These are phyloP conservation scores for Oryzaephilus surinamensis DNA, from an alignment of 1,140 invertebrate genomes.

Conservation along the genomic window DNA sequence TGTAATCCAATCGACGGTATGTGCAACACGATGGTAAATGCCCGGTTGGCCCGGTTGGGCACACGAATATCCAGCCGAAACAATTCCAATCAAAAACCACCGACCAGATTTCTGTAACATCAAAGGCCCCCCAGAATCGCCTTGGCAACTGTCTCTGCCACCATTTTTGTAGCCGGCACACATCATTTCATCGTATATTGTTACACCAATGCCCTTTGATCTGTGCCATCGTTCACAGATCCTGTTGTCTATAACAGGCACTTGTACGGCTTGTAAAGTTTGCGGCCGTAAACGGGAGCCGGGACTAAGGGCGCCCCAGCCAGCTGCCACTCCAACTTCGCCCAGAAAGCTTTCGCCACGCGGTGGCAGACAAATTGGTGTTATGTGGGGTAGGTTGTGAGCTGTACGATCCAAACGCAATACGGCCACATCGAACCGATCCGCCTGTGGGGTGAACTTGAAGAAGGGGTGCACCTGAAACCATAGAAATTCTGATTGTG, in stretches of 20 bases:
- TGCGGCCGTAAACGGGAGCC: slow-evolving; percentile 81
- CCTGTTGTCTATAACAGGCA: slow-evolving; percentile 81
- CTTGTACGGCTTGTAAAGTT: slow-evolving; percentile 84
- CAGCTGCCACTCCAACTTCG: slow-evolving; percentile 83
- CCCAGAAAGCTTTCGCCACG: slow-evolving; percentile 84
- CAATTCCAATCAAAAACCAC: slow-evolving; percentile 84
- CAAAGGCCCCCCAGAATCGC: slow-evolving; percentile 72
- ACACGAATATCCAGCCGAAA: slow-evolving; percentile 88
- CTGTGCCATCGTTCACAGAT: slow-evolving; percentile 66
- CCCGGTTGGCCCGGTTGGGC: slow-evolving; percentile 84
- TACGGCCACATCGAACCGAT: slow-evolving; percentile 86
- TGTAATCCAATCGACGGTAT: slow-evolving; percentile 87
- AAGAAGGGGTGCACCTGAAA: slow-evolving; percentile 82
- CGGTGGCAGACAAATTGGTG: slow-evolving; percentile 84
- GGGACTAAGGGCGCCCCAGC: slow-evolving; percentile 83
- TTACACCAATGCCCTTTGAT: slow-evolving; percentile 79
- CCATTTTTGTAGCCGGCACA: slow-evolving; percentile 90
- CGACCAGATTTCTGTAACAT: slow-evolving; percentile 76
- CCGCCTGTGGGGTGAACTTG: slow-evolving; percentile 87
- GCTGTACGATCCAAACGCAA: slow-evolving; percentile 78
- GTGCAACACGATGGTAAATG: slow-evolving; percentile 87
- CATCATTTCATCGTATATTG: slow-evolving; percentile 94
- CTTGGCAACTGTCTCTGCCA: slow-evolving; percentile 73
- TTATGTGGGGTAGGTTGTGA: slow-evolving; percentile 83
- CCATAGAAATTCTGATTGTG: too few relatives aligned